phyloP scores from a whole-genome alignment of 30 jellyfish, hydroid and myxozoan genomes.

The Nemopilema nomurai region DNA sequence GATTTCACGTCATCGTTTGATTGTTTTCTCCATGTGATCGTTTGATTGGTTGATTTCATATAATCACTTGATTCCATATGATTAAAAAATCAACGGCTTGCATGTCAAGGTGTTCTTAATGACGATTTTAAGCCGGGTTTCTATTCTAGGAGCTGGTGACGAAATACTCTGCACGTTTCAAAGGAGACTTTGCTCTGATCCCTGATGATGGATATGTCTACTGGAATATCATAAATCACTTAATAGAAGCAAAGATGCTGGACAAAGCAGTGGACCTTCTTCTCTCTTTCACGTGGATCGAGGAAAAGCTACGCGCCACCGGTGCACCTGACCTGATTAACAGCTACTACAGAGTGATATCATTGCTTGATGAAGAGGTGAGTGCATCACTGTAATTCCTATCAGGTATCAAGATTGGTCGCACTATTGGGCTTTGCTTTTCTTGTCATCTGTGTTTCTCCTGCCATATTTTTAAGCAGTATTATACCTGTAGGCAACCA shows the following conservation, averaged over 20 bases:
- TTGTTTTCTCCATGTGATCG: too few relatives aligned
- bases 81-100: too few relatives aligned
- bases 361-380: constrained; percentile 28
- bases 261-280: constrained; percentile 64
- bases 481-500: too few relatives aligned
- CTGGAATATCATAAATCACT: constrained; percentile 72
- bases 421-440: too few relatives aligned
- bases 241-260: constrained; percentile 53
- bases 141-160: constrained; percentile 46
- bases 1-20: too few relatives aligned
- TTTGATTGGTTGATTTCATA: not conserved
- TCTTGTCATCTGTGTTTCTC: too few relatives aligned
- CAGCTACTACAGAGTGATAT: constrained; percentile 48
- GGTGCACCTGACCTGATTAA: constrained; percentile 90
- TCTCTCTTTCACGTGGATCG: constrained; percentile 67
- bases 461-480: too few relatives aligned
- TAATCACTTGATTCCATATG: too few relatives aligned
- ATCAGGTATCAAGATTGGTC: not conserved
- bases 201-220: constrained; percentile 68
- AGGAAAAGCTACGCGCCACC: constrained; percentile 38
- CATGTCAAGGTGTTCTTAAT: too few relatives aligned
- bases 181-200: constrained; percentile 24
- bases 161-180: constrained; percentile 34
- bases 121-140: too few relatives aligned
- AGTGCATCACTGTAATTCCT: not conserved